These are phyloP conservation scores for Dolichomitus sp. DNA, from an alignment of 2,888 invertebrate species.

Conservation along the genomic window DNA sequence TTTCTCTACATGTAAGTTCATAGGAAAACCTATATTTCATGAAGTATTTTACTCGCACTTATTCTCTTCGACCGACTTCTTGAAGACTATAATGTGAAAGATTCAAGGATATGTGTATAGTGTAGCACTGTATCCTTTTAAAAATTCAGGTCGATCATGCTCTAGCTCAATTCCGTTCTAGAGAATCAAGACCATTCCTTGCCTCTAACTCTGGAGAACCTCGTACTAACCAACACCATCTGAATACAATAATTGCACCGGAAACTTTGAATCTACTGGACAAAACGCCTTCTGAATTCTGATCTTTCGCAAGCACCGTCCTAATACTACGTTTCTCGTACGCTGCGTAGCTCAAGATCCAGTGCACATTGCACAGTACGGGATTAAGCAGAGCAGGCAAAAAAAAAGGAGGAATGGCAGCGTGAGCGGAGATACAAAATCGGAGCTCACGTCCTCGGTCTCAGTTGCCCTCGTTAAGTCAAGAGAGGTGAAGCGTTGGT, in stretches of 20 bases:
- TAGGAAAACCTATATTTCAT: too few relatives aligned
- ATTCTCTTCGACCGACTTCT: neutral
- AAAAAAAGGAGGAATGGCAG: neutral
- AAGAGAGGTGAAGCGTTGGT: constrained; percentile 60
- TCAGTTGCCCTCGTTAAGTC: constrained; percentile 55
- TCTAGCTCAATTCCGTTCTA: neutral
- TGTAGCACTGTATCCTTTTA: neutral
- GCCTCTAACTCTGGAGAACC: constrained; percentile 32
- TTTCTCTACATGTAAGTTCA: too few relatives aligned
- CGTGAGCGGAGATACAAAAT: constrained; percentile 53
- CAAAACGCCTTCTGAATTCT: constrained; percentile 61
- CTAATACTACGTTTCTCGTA: constrained; percentile 53
- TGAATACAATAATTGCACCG: constrained; percentile 59
- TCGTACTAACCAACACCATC: constrained; percentile 53
- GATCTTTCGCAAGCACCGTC: constrained; percentile 47
- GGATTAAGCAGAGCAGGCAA: constrained; percentile 56
- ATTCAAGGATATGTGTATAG: neutral
- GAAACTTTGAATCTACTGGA: constrained; percentile 60
- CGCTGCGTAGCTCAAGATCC: constrained; percentile 48
- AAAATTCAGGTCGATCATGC: neutral
- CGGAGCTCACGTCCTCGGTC: constrained; percentile 41
- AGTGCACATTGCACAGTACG: constrained; percentile 5
- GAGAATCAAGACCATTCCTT: constrained; percentile 27
- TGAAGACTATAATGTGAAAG: neutral
- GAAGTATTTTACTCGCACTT: too few relatives aligned